phyloP scores from a whole-genome alignment of 2,888 invertebrate genomes.

The Neoascia interrupta region DNA sequence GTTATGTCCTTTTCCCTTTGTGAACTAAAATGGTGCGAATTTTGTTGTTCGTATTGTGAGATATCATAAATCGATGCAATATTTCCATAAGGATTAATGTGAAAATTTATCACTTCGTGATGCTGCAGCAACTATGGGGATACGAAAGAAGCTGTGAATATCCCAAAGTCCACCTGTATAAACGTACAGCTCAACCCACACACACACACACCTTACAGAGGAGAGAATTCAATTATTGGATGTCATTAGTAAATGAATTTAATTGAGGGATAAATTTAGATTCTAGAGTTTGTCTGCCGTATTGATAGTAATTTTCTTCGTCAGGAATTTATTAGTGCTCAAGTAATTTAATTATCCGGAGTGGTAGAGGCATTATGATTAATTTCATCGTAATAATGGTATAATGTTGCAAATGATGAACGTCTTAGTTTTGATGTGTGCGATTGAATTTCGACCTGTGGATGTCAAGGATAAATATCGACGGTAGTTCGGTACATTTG shows the following conservation, averaged over 20 bases:
- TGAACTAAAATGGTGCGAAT: too few relatives aligned
- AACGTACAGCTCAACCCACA: too few relatives aligned
- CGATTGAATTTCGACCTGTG: too few relatives aligned
- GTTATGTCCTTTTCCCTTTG: not conserved
- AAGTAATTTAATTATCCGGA: constrained; percentile 61
- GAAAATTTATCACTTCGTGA: constrained; percentile 46
- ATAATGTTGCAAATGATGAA: too few relatives aligned
- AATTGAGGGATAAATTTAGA: constrained; percentile 60
- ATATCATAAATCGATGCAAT: constrained; percentile 55
- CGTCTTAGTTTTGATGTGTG: too few relatives aligned
- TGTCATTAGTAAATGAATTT: constrained; percentile 59
- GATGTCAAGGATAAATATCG: too few relatives aligned
- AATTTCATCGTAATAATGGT: constrained; percentile 43
- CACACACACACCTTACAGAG: too few relatives aligned
- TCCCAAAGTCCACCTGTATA: too few relatives aligned
- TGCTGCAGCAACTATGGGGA: constrained; percentile 1
- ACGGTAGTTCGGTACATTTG: too few relatives aligned
- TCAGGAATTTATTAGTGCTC: constrained; percentile 44
- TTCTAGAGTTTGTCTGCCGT: constrained; percentile 47
- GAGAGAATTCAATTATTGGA: constrained; percentile 55
- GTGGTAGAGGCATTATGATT: constrained; percentile 35
- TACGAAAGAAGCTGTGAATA: too few relatives aligned
- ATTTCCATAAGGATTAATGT: constrained; percentile 51
- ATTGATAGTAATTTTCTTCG: constrained; percentile 52
- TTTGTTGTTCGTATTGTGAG: too few relatives aligned